These are phyloP conservation scores for Drosophila mimetica DNA, from an alignment of 2,888 invertebrate genomes.

Conservation along the genomic window DNA sequence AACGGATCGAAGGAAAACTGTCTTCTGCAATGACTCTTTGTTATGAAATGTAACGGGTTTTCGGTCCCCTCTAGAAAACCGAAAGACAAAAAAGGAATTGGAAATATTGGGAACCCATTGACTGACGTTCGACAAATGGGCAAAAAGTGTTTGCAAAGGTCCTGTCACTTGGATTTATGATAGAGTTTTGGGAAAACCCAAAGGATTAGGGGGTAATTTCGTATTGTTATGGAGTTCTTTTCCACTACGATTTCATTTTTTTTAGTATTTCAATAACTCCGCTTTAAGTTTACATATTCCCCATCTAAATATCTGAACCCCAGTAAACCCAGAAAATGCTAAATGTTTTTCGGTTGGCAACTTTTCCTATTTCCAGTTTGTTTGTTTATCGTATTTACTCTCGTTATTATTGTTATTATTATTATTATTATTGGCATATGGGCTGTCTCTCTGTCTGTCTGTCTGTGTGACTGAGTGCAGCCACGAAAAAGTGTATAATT, in stretches of 20 bases:
- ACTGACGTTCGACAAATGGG: constrained; percentile 34
- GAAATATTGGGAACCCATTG: constrained; percentile 29
- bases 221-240: not conserved
- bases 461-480: constrained; percentile 9
- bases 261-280: not conserved
- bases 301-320: not conserved
- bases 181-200: constrained; percentile 48
- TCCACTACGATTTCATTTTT: not conserved
- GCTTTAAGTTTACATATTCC: not conserved
- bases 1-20: constrained; percentile 30
- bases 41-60: constrained; percentile 35
- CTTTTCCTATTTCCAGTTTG: constrained; percentile 46
- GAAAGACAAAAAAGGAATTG: too few species aligned
- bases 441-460: constrained; percentile 14
- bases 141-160: constrained; percentile 61
- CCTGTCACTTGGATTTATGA: constrained; percentile 58
- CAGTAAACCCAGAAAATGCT: not conserved
- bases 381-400: constrained; percentile 50
- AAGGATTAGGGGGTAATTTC: not conserved
- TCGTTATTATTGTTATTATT: constrained; percentile 33
- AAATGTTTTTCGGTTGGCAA: constrained; percentile 31
- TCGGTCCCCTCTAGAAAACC: constrained; percentile 18
- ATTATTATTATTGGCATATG: constrained; percentile 49
- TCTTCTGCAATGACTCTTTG: constrained; percentile 57
- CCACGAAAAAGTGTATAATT: constrained; percentile 58